Percentiles rank a stretch among this genome's conserved stretches.
Conservation (phyloP, 2,113 vertebrate genomes). For the Pteropus alecto region DNA sequence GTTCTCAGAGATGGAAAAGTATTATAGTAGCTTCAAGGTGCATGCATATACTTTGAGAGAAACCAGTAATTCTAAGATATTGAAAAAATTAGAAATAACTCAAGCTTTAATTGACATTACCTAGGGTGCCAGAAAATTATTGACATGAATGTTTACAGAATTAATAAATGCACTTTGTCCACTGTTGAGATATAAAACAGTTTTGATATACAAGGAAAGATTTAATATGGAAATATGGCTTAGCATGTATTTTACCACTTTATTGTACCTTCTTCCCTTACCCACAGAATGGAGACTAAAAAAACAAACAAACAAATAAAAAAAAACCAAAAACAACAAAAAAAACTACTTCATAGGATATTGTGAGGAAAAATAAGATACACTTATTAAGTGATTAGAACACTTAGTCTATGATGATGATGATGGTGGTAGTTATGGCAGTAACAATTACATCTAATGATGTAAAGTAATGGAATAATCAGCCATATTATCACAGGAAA, state of each 20-base stretch:
- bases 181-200: neutral
- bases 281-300: neutral
- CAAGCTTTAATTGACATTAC: neutral
- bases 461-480: neutral
- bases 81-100: neutral
- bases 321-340: too few species aligned
- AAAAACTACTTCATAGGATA: neutral
- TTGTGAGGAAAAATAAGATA: neutral
- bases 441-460: neutral
- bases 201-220: neutral
- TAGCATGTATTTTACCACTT: neutral
- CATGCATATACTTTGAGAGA: neutral
- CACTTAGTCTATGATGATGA: neutral
- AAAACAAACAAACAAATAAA: neutral
- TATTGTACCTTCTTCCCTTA: neutral
- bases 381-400: neutral
- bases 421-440: neutral
- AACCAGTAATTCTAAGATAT: conserved; percentile 1
- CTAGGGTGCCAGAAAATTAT: neutral
- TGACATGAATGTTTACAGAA: conserved; percentile 13
- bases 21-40: neutral
- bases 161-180: neutral
- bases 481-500: neutral
- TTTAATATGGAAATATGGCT: neutral
- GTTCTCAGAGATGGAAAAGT: neutral